A percentile compares a stretch with the other conserved stretches of the same genome.
Conservation (phyloP, 1,140 invertebrate species). For the Saxidomus purpurata region DNA sequence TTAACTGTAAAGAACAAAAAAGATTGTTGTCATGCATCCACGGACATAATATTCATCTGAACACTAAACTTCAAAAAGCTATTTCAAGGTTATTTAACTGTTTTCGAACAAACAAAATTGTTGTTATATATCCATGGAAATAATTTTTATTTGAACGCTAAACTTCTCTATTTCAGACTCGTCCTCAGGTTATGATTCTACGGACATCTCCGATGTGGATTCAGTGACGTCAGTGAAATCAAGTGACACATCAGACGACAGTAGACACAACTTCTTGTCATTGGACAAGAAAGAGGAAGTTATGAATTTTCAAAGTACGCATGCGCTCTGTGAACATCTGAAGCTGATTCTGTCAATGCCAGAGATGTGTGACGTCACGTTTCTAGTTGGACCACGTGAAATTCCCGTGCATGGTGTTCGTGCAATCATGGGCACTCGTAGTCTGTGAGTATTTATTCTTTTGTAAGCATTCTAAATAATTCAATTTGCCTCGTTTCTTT, state of each 20-base stretch:
- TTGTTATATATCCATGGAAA: too few relatives aligned
- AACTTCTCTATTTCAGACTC: conserved; percentile 31
- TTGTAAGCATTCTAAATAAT: not conserved
- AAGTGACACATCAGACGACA: conserved; percentile 4
- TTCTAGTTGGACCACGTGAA: conserved; percentile 96
- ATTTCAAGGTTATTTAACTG: too few relatives aligned
- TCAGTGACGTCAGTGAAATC: not conserved
- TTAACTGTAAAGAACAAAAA: too few relatives aligned
- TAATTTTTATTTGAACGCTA: too few relatives aligned
- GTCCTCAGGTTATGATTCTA: conserved; percentile 30
- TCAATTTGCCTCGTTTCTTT: too few relatives aligned
- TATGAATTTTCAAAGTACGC: conserved; percentile 20
- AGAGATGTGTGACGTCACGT: conserved; percentile 98
- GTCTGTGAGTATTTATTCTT: conserved; percentile 89
- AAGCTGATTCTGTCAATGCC: conserved; percentile 91
- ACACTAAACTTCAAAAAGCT: too few relatives aligned
- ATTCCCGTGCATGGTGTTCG: conserved; percentile 98
- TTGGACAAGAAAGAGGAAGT: not conserved
- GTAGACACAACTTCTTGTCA: not conserved
- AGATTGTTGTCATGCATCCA: too few relatives aligned
- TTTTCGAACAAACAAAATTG: too few relatives aligned
- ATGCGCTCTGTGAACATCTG: conserved; percentile 70
- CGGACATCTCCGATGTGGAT: conserved; percentile 13
- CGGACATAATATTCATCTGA: too few relatives aligned
- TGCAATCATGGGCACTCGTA: conserved; percentile 94